Percentiles rank a stretch among this genome's conserved stretches.
phyloP scores from a whole-genome alignment of 23 tunicate genomes.

The Corella eumyota region DNA sequence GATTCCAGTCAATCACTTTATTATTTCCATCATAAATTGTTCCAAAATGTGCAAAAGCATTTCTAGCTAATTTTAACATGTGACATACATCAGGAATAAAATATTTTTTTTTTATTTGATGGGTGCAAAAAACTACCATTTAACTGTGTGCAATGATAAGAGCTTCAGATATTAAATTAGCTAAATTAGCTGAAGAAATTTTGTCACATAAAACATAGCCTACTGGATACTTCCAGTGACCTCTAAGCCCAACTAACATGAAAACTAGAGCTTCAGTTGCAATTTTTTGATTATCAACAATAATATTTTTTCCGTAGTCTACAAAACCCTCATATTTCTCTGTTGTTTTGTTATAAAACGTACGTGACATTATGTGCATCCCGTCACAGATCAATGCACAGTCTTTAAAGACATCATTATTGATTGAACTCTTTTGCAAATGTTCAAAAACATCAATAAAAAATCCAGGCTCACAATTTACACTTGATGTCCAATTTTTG shows the following conservation, averaged over 20 bases:
- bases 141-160: too few species aligned
- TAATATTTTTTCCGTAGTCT: background rate
- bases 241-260: constrained; percentile 4
- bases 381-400: too few species aligned
- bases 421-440: too few species aligned
- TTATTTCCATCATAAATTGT: background rate
- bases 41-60: constrained; percentile 4
- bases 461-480: too few species aligned
- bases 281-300: background rate
- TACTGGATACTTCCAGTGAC: constrained; percentile 1
- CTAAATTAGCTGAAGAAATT: too few species aligned
- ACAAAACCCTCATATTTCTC: constrained; percentile 2
- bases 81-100: constrained; percentile 7
- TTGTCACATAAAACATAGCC: constrained; percentile 10
- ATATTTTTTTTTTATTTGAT: background rate
- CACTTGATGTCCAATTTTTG: too few species aligned
- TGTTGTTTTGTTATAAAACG: too few species aligned
- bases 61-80: constrained; percentile 10
- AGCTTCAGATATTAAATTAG: too few species aligned
- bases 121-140: background rate
- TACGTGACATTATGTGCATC: too few species aligned
- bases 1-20: background rate
- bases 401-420: too few species aligned
- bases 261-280: constrained; percentile 7
- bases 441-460: too few species aligned